Base-by-base conservation (phyloP, 2,113 vertebrate species). In the Nibea albiflora region DNA sequence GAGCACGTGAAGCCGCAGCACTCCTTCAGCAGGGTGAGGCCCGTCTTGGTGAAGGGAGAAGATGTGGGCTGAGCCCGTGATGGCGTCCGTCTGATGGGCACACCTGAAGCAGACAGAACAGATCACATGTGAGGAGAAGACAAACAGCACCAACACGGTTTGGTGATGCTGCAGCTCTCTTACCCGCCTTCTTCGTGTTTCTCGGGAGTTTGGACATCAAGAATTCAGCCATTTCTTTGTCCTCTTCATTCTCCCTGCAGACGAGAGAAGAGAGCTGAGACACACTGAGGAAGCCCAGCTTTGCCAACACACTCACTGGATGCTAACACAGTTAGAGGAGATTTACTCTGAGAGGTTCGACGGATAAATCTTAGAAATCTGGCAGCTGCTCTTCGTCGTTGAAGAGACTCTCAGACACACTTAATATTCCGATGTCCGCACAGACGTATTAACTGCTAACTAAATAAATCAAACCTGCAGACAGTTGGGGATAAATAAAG, bases 1-100 rank as follows among this genome's bases (percentile, higher is more conserved):
- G 96, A 96, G 92, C 96, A 97, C 7, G 96, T 96, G 93, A 97
- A 96, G 81, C 97, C 96, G 14, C 97, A 97, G 90, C 97, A 97
- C 85, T 97, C 96, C 76, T 96, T 97, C 77, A 97, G 94, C 53
- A 97, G 93, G 26, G 95, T 96, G 79, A 97, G 95, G 35, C 96
- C 95, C 0, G 96, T 97, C 89, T 96, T 97, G 78, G 92, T 90
- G 84, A 96, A 95, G 0, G 96, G 96, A 1, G 93, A 76, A 0
- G 96, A 94, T 5, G 64, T 93, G 86, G 95, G 96, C 82, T 96
- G 96, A 61, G 93, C 93, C 64, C 94, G 89, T 65, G 94, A 92
- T 17, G 91, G 91, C 66, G 85, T 75, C 67, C 90, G 95, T 71
- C 92, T 95, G 78, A 93, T 91, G 67, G 81, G 89, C 71, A 57